Base-by-base conservation (phyloP, 2,888 invertebrate species). In the Tetranychus piercei region DNA sequence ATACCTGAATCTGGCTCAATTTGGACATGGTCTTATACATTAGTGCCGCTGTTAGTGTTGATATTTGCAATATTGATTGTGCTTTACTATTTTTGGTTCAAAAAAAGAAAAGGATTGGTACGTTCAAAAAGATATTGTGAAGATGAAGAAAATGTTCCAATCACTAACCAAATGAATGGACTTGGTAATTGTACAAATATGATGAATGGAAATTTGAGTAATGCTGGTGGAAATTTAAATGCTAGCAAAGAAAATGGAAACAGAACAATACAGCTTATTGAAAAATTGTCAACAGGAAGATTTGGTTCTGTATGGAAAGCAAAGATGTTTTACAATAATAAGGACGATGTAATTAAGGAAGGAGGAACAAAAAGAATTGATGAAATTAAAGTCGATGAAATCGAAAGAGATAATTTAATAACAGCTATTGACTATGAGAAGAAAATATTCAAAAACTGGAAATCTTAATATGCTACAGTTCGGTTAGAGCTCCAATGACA, bases 301-400 rank as follows among this genome's bases (percentile, higher is more conserved):
- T 96, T 94, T 81, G 95, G 95, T 1, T 90, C 92, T 11, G 95
- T 97, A 1, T 95, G 94, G 93, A 90, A 92, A 81, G 96, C 92
- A 0, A 20, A 23, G 22, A 23, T 69, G n/a, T 20, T 69, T 69
- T 69, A 11, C 11, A n/a, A n/a, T 69, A n/a, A 69, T 20, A 23
- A 69, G 9, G 22, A 69, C 20, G 34, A 23, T 69, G 22, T 34
- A 9, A 15, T 15, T 2, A 15, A 2, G 55, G 55, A 55, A 15
- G 15, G 55, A 7, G 15, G 9, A 9, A 15, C 15, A 15, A 15
- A 7, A 9, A 55, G 15, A 15, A 55, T 55, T 55, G 55, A 55
- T 55, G 55, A 15, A 15, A 15, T 15, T 55, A 15, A 55, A 15
- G 55, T 55, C 3, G 55, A 55, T 55, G 55, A 15, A 55, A 34